phyloP scores from a whole-genome alignment of 1,140 invertebrate species.

The Dreissena polymorpha region DNA sequence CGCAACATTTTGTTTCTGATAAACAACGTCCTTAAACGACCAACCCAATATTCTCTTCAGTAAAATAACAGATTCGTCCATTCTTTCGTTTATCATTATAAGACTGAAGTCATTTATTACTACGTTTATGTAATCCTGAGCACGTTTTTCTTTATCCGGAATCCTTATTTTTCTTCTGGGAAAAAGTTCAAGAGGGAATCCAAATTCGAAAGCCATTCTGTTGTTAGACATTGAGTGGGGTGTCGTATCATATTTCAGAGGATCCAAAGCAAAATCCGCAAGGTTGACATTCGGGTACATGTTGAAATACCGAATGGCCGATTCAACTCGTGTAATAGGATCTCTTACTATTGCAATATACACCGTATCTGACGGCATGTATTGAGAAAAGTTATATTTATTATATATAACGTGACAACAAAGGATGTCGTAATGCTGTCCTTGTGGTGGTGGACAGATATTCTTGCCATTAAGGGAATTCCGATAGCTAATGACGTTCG shows the following conservation, averaged over 20 bases:
- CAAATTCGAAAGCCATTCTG: slow-evolving; percentile 64
- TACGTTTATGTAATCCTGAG: slow-evolving; percentile 23
- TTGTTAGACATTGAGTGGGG: slow-evolving; percentile 61
- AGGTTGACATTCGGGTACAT: slow-evolving; percentile 35
- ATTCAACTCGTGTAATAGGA: slow-evolving; percentile 61
- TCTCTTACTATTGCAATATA: slow-evolving; percentile 63
- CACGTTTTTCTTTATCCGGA: slow-evolving; percentile 21
- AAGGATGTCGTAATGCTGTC: slow-evolving; percentile 59
- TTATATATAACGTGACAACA: slow-evolving; percentile 66
- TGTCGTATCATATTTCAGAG: slow-evolving; percentile 49
- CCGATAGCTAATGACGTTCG: slow-evolving; percentile 54
- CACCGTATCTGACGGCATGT: slow-evolving; percentile 57
- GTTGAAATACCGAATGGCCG: slow-evolving; percentile 62
- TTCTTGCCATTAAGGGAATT: slow-evolving; percentile 12
- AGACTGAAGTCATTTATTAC: slow-evolving; percentile 77
- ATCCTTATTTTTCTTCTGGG: slow-evolving; percentile 11
- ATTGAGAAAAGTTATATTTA: slow-evolving; percentile 40
- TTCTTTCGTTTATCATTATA: slow-evolving; percentile 81
- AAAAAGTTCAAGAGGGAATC: slow-evolving; percentile 48
- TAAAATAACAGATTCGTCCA: slow-evolving; percentile 81
- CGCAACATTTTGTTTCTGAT: slow-evolving; percentile 46
- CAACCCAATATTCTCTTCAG: slow-evolving; percentile 80
- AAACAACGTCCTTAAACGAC: slow-evolving; percentile 78
- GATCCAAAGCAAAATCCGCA: slow-evolving; percentile 32
- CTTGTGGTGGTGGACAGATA: slow-evolving; percentile 46